Percentiles rank a stretch among this genome's conserved stretches.
Conservation (phyloP, 2,888 invertebrate species). For the Nemoura dubitans region DNA sequence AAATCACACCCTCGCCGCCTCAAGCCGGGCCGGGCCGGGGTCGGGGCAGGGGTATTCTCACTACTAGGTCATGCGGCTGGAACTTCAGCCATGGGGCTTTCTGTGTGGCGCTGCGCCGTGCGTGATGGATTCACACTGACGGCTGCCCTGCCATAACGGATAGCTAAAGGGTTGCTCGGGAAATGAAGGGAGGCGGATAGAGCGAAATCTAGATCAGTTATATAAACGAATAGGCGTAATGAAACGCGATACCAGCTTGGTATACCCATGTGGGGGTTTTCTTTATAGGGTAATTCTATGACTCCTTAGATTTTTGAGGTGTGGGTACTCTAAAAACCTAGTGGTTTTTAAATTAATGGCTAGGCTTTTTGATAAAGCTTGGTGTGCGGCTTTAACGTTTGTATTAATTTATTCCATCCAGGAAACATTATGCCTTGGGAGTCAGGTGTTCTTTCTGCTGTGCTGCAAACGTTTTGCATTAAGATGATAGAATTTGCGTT, state of each 20-base stretch:
- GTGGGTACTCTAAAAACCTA: neutral
- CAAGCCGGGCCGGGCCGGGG: neutral
- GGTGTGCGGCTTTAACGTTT: neutral
- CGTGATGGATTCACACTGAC: neutral
- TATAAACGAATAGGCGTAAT: neutral
- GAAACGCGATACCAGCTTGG: neutral
- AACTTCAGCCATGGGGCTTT: neutral
- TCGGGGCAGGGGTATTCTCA: too few relatives aligned
- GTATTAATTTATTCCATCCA: neutral
- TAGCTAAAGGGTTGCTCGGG: neutral
- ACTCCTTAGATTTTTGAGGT: neutral
- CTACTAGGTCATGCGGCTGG: neutral
- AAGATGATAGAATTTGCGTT: neutral
- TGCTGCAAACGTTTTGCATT: neutral
- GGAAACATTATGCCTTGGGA: neutral
- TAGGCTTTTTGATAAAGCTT: neutral
- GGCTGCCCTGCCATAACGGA: neutral
- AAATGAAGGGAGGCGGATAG: neutral
- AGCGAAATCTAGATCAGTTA: neutral
- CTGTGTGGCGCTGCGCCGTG: neutral
- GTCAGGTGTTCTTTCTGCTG: neutral
- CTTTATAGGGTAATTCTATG: neutral
- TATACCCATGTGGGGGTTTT: neutral
- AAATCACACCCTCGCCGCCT: slow-evolving; percentile 15
- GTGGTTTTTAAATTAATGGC: neutral